These are phyloP conservation scores for Trichopoda pennipes DNA, from an alignment of 2,888 invertebrate species.

Conservation along the genomic window DNA sequence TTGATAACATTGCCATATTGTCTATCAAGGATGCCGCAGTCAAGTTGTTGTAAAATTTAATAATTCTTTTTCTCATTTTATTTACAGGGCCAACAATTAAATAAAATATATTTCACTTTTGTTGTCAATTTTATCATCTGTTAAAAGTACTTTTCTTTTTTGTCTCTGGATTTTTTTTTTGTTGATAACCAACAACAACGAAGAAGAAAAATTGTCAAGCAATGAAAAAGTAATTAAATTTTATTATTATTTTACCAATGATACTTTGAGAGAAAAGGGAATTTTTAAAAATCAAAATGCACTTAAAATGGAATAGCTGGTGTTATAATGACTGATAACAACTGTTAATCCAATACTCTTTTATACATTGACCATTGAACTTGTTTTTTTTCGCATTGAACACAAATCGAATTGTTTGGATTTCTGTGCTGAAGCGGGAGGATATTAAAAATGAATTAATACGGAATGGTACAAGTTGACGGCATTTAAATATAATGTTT, in stretches of 20 bases:
- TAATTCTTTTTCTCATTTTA: constrained; percentile 24
- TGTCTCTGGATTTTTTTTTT: neutral
- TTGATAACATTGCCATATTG: constrained; percentile 29
- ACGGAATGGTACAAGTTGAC: neutral
- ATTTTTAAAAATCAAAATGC: neutral
- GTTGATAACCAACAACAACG: neutral
- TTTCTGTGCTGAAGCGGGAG: neutral
- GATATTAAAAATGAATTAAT: constrained; percentile 28
- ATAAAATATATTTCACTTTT: constrained; percentile 48
- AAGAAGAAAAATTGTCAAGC: constrained; percentile 66
- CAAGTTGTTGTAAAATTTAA: constrained; percentile 17
- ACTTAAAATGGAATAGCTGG: constrained; percentile 19
- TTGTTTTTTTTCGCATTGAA: neutral
- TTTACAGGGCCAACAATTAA: constrained; percentile 52
- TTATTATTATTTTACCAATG: constrained; percentile 71
- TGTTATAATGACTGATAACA: constrained; percentile 57
- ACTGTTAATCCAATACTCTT: constrained; percentile 56
- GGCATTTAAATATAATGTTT: neutral
- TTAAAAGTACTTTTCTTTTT: neutral
- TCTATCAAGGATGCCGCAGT: constrained; percentile 1
- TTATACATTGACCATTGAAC: neutral
- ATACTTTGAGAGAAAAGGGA: constrained; percentile 5
- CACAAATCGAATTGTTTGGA: too few relatives aligned
- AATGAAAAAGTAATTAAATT: constrained; percentile 80
- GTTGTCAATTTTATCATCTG: constrained; percentile 42